Conservation (phyloP, 1,140 invertebrate genomes). For the Dryas iulia region DNA sequence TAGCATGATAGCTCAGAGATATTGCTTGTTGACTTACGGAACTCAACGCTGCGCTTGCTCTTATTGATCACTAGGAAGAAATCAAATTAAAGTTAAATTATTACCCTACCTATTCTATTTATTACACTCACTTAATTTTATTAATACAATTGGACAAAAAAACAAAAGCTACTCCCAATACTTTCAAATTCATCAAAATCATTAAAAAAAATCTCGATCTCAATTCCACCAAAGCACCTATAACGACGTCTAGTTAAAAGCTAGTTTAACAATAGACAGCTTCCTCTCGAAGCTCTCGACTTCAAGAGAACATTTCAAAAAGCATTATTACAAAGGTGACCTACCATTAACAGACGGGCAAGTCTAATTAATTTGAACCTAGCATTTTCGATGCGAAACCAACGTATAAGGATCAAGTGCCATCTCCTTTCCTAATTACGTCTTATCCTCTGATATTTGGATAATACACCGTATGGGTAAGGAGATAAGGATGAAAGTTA, state of each 20-base stretch:
- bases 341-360: constrained; percentile 31
- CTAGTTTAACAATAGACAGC: not conserved
- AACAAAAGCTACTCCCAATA: too few relatives aligned
- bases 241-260: not conserved
- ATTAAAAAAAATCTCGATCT: not conserved
- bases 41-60: not conserved
- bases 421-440: constrained; percentile 33
- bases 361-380: constrained; percentile 34
- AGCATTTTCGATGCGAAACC: constrained; percentile 30
- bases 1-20: too few relatives aligned
- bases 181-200: too few relatives aligned
- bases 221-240: not conserved
- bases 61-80: not conserved
- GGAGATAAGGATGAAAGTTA: not conserved
- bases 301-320: constrained; percentile 11
- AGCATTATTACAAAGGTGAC: constrained; percentile 21
- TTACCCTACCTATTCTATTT: too few relatives aligned
- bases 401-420: constrained; percentile 37
- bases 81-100: too few relatives aligned
- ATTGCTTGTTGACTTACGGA: not conserved
- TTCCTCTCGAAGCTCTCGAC: not conserved
- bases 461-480: constrained; percentile 9
- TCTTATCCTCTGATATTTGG: not conserved
- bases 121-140: too few relatives aligned
- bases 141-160: too few relatives aligned